These are phyloP conservation scores for Catocala fraxini DNA, from an alignment of 2,888 invertebrate species.

Conservation along the genomic window DNA sequence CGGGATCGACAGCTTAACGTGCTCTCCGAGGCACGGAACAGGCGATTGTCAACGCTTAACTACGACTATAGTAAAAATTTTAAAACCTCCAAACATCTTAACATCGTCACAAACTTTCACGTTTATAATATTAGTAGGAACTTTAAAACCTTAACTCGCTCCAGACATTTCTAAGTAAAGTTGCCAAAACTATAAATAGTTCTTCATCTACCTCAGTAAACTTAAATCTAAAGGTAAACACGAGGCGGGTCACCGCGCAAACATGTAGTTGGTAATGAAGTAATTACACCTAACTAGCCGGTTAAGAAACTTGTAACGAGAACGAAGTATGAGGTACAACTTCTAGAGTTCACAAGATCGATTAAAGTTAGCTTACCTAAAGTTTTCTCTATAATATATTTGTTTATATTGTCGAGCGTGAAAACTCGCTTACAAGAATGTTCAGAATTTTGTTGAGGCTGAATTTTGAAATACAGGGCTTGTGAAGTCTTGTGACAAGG, in stretches of 20 bases:
- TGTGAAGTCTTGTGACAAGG: conserved; percentile 20
- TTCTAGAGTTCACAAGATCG: conserved; percentile 42
- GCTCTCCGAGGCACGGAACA: no score
- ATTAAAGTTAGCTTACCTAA: conserved; percentile 43
- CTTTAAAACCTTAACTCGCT: no score
- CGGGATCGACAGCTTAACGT: no score
- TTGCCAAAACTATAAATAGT: conserved; percentile 14
- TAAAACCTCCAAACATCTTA: background rate
- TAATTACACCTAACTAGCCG: conserved; percentile 41
- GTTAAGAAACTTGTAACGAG: conserved; percentile 46
- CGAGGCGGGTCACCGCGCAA: conserved; percentile 29
- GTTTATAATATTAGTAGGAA: no score
- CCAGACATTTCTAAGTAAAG: background rate
- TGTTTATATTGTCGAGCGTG: conserved; percentile 29
- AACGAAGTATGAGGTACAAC: conserved; percentile 16
- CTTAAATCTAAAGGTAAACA: conserved; percentile 30
- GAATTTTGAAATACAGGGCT: conserved; percentile 7
- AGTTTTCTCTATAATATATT: conserved; percentile 19
- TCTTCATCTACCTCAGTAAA: conserved; percentile 8
- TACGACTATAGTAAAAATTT: no score
- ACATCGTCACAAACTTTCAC: background rate
- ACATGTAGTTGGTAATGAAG: conserved; percentile 48
- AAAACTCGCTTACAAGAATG: conserved; percentile 29
- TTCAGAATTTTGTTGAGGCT: conserved; percentile 23
- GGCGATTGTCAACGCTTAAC: no score